A percentile compares a stretch with the other conserved stretches of the same genome.
Conservation (phyloP, 2,113 vertebrate genomes). For the Perca fluviatilis region DNA sequence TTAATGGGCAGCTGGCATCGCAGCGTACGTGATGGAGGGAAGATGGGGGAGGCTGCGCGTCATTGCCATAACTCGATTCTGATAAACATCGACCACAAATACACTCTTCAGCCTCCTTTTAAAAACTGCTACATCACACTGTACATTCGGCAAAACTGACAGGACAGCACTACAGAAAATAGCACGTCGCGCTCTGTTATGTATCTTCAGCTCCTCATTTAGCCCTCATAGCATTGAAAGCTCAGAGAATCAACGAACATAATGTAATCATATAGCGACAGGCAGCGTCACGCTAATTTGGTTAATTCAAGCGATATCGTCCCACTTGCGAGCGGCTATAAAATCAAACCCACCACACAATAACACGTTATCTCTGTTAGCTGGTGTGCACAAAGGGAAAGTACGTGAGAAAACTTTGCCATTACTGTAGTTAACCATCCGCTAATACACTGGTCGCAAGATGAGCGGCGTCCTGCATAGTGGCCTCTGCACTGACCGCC, state of each 20-base stretch:
- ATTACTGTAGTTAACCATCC: slow-evolving; percentile 12
- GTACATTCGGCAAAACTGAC: background rate
- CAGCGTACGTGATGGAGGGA: slow-evolving; percentile 58
- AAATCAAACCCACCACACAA: background rate
- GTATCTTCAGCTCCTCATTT: no score
- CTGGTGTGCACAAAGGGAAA: slow-evolving; percentile 1
- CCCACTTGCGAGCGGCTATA: background rate
- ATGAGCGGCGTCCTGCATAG: slow-evolving; percentile 26
- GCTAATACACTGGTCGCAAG: slow-evolving; percentile 31
- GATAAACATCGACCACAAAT: slow-evolving; percentile 53
- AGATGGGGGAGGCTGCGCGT: slow-evolving; percentile 31
- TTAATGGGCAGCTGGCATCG: slow-evolving; percentile 57
- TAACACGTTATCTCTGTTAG: no score
- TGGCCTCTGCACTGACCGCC: slow-evolving; percentile 27
- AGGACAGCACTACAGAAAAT: background rate
- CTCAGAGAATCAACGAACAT: background rate
- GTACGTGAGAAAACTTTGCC: slow-evolving; percentile 54
- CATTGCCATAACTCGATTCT: slow-evolving; percentile 48
- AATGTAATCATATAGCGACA: background rate
- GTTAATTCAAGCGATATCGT: background rate
- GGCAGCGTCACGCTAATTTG: background rate
- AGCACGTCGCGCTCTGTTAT: background rate
- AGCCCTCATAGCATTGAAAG: background rate
- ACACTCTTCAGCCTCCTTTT: slow-evolving; percentile 35
- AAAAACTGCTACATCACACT: slow-evolving; percentile 75